A percentile compares a stretch with the other conserved stretches of the same genome.
Evolutionary conservation across 1,140 invertebrate genomes (phyloP).

Genomic region (Sesamia nonagrioides): DNA sequence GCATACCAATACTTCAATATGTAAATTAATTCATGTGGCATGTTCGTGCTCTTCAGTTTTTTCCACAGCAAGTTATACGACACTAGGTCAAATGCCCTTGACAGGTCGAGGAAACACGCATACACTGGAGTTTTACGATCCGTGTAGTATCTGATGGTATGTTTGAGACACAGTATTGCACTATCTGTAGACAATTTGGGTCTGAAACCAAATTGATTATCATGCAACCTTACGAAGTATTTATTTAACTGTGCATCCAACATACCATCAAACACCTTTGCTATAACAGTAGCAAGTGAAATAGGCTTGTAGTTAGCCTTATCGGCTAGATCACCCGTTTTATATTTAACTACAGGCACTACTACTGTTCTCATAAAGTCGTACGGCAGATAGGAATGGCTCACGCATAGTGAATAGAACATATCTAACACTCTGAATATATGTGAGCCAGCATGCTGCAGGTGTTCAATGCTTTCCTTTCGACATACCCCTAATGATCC

Average conservation of each 20-base stretch:
- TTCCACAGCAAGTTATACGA: not conserved
- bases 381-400: not conserved
- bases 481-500: not conserved
- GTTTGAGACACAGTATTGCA: too few species aligned
- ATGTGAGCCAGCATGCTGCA: not conserved
- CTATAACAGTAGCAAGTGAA: slow-evolving; percentile 51
- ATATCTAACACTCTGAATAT: not conserved
- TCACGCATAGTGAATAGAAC: slow-evolving; percentile 7
- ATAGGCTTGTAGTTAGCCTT: slow-evolving; percentile 54
- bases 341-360: slow-evolving; percentile 3
- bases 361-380: slow-evolving; percentile 8
- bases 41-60: too few species aligned
- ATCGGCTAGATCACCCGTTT: slow-evolving; percentile 21
- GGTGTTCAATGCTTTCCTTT: not conserved
- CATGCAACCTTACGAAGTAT: too few species aligned
- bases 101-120: too few species aligned
- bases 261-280: slow-evolving; percentile 54
- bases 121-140: too few species aligned
- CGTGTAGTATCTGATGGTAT: too few species aligned
- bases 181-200: slow-evolving; percentile 43
- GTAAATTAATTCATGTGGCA: too few species aligned
- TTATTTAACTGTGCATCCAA: too few species aligned
- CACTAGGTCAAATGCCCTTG: not conserved
- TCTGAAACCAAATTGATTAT: too few species aligned
- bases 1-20: too few species aligned